These are phyloP conservation scores for Mamestra configurata DNA, from an alignment of 1,140 invertebrate genomes.

Conservation along the genomic window DNA sequence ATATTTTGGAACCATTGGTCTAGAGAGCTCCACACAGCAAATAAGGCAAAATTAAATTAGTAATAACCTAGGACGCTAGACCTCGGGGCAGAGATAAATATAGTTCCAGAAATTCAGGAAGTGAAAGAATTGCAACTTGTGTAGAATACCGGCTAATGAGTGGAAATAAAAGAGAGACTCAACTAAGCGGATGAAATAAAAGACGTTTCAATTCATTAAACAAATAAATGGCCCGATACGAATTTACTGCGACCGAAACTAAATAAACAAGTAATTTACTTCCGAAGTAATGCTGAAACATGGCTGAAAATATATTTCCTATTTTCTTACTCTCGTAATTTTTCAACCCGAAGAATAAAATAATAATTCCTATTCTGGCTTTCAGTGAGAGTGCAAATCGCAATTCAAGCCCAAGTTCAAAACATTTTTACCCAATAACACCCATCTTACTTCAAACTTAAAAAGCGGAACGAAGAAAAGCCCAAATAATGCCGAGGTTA, in stretches of 20 bases:
- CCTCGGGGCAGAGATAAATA: not conserved
- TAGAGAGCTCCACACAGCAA: not conserved
- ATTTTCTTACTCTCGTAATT: not conserved
- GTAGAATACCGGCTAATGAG: conserved; percentile 24
- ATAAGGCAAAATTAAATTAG: conserved; percentile 22
- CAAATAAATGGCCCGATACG: conserved; percentile 19
- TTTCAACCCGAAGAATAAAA: not conserved
- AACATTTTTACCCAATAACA: conserved; percentile 17
- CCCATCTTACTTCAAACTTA: not conserved
- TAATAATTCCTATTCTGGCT: not conserved
- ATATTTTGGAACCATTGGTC: too few relatives aligned
- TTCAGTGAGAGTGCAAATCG: conserved; percentile 11
- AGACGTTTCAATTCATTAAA: conserved; percentile 31
- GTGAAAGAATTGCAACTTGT: not conserved
- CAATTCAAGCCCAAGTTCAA: not conserved
- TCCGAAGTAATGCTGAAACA: not conserved
- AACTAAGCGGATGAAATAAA: conserved; percentile 22
- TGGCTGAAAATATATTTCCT: not conserved
- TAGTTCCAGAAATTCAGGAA: not conserved
- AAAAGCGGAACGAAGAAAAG: not conserved
- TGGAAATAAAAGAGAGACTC: not conserved
- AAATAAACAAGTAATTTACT: conserved; percentile 11
- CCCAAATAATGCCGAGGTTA: not conserved
- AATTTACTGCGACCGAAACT: conserved; percentile 13
- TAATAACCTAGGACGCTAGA: not conserved